phyloP scores from a whole-genome alignment of 2,113 vertebrate species.

The Corapipo altera region DNA sequence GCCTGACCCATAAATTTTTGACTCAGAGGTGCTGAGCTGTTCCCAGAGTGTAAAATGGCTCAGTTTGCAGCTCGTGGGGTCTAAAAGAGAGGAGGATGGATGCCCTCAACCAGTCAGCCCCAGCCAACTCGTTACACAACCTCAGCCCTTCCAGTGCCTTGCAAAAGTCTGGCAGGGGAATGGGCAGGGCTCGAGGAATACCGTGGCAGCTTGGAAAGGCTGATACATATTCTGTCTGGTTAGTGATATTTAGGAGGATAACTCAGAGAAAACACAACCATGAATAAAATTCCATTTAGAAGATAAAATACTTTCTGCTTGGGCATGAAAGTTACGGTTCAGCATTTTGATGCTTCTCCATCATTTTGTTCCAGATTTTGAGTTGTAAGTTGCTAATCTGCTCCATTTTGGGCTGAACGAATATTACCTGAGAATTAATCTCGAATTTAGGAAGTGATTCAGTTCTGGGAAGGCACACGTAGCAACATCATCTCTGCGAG shows the following conservation, averaged over 20 bases:
- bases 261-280: no score
- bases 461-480: neutral
- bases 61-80: neutral
- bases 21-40: neutral
- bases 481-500: neutral
- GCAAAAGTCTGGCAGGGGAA: neutral
- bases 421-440: neutral
- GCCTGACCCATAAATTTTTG: neutral
- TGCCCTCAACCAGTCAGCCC: neutral
- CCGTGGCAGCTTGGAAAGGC: rapidly evolving
- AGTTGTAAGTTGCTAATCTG: neutral
- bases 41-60: neutral
- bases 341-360: neutral
- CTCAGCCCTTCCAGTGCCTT: neutral
- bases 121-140: neutral
- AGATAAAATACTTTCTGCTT: neutral
- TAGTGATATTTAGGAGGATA: neutral
- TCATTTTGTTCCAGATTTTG: neutral
- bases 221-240: rapidly evolving
- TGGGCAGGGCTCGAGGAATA: neutral
- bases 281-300: neutral
- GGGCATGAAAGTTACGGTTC: neutral
- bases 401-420: neutral
- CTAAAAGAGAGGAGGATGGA: neutral
- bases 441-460: neutral